Evolutionary conservation across 2,888 invertebrate species (phyloP).

Genomic region (Anthoptus insignis): DNA sequence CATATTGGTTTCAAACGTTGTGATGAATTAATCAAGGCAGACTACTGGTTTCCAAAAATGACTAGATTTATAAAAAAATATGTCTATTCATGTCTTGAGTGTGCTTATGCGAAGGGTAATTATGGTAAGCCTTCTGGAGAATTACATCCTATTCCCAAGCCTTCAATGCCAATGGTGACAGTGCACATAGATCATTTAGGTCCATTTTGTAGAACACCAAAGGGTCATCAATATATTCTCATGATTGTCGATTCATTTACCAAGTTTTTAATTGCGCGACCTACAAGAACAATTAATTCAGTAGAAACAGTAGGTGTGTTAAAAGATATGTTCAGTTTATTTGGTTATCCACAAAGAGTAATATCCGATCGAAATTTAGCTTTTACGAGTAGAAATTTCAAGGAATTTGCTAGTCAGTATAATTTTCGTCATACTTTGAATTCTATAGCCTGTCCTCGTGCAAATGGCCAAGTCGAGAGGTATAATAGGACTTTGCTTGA

Average conservation of each 20-base stretch:
- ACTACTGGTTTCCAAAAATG: slow-evolving; percentile 57
- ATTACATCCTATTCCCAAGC: slow-evolving; percentile 47
- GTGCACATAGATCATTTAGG: slow-evolving; percentile 49
- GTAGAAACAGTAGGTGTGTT: slow-evolving; percentile 9
- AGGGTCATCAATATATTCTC: slow-evolving; percentile 44
- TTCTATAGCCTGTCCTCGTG: background rate
- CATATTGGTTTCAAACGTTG: slow-evolving; percentile 32
- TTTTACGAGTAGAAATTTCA: background rate
- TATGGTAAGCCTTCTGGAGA: slow-evolving; percentile 43
- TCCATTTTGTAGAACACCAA: slow-evolving; percentile 42
- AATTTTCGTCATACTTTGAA: background rate
- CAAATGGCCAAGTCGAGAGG: background rate
- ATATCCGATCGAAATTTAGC: background rate
- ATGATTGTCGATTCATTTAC: slow-evolving; percentile 37
- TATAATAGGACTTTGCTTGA: background rate
- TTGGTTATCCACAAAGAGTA: background rate
- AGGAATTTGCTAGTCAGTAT: background rate
- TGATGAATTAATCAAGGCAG: slow-evolving; percentile 48
- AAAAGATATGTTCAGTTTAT: background rate
- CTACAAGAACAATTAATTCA: slow-evolving; percentile 46
- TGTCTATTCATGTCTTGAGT: slow-evolving; percentile 50
- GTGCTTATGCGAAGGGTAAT: slow-evolving; percentile 55
- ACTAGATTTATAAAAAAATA: slow-evolving; percentile 51
- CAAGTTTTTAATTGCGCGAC: slow-evolving; percentile 34
- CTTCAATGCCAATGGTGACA: slow-evolving; percentile 38